Evolutionary conservation across 2,113 vertebrate species (phyloP), one percentile per base, ranked within the genome.

Genomic region (Crotalus tigris): DNA sequence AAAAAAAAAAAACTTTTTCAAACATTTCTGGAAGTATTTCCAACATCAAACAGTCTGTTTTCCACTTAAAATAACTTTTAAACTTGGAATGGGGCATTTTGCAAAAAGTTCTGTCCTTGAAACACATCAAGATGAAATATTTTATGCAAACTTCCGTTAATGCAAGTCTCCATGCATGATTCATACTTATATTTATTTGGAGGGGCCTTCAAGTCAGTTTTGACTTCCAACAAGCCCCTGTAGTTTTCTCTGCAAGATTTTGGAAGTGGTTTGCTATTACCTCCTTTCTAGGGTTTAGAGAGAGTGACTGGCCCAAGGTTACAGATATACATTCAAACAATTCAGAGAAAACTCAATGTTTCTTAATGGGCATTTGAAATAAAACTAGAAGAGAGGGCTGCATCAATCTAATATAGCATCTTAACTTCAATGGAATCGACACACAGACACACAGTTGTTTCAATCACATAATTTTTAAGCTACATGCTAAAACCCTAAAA

Each of bases 271-370:
- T 75, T 39, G n/a, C 15, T 17, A 15, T 75, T 75, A 17, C 5
- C n/a, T 33, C 29, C 13, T 75, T 75, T 33, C n/a, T 15, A 39
- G n/a, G 69, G 6, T 33, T 75, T 33, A 8, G 69, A 75, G 69
- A 75, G 2, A 39, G 15, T 75, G 69, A 75, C n/a, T 75, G n/a
- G 69, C n/a, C 69, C n/a, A 39, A 39, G 5, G 6, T 75, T 75
- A 39, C 15, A 46, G 23, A 12, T 51, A 29, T 3, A 93, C 10
- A 29, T 24, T 33, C 29, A 11, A 87, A 57, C 4, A 64, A 54
- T 61, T 91, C 58, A 94, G 59, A 23, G 57, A 90, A 44, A 93
- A 93, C 49, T 86, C 58, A 21, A 89, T 89, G 93, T 95, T 94
- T 90, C 94, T 92, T 44, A 58, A 15, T 26, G 23, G 51, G 64